Conservation (phyloP, 2,888 invertebrate genomes). For the Drosophila phalerata region DNA sequence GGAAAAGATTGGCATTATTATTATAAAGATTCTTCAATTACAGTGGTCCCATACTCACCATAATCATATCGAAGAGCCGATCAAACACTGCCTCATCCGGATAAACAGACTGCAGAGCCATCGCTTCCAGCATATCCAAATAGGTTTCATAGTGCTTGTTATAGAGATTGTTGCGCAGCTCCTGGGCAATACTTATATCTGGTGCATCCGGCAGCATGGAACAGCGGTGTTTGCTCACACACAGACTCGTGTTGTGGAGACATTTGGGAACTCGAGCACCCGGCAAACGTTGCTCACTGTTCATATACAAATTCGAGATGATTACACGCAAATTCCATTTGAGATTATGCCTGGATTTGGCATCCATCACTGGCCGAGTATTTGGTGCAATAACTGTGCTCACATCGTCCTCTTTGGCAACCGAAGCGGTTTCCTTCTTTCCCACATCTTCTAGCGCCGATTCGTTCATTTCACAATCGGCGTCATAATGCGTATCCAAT, state of each 20-base stretch:
- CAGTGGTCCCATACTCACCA: constrained; percentile 60
- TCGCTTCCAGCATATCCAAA: constrained; percentile 73
- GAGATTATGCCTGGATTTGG: constrained; percentile 38
- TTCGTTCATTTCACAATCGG: constrained; percentile 28
- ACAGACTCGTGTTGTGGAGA: constrained; percentile 76
- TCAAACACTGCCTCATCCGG: constrained; percentile 81
- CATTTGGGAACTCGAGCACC: constrained; percentile 78
- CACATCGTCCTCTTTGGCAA: constrained; percentile 1
- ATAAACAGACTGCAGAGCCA: constrained; percentile 80
- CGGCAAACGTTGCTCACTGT: constrained; percentile 76
- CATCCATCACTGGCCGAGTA: background rate
- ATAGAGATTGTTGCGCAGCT: constrained; percentile 69
- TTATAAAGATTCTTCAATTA: too few relatives aligned
- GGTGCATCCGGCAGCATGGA: constrained; percentile 75
- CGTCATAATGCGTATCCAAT: constrained; percentile 12
- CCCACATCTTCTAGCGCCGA: background rate
- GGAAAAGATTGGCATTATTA: background rate
- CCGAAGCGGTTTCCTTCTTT: background rate
- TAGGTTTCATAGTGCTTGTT: constrained; percentile 80
- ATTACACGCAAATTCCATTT: constrained; percentile 74
- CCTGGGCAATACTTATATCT: constrained; percentile 60
- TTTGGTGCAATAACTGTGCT: constrained; percentile 18
- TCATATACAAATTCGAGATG: constrained; percentile 81
- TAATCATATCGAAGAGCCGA: constrained; percentile 79
- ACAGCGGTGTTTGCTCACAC: constrained; percentile 80